phyloP scores from a whole-genome alignment of 2,113 vertebrate genomes.

The Leptocoma aspasia region DNA sequence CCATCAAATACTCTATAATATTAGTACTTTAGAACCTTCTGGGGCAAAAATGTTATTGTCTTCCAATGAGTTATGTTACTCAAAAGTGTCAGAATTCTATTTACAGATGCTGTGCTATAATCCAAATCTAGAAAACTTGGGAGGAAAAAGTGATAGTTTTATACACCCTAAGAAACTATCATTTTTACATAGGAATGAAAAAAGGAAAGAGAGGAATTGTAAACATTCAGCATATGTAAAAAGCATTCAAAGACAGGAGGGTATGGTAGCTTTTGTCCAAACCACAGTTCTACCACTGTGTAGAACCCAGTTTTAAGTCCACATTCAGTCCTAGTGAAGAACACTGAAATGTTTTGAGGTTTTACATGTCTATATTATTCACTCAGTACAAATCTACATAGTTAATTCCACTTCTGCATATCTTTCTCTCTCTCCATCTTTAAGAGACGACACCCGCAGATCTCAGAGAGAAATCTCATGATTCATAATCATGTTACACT shows the following conservation, averaged over 20 bases:
- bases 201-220: background rate
- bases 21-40: background rate
- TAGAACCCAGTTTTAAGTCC: background rate
- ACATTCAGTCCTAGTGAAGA: background rate
- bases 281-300: background rate
- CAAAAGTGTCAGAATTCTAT: background rate
- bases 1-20: background rate
- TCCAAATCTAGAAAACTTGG: background rate
- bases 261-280: background rate
- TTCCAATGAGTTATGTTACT: background rate
- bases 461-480: background rate
- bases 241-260: background rate
- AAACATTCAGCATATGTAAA: background rate
- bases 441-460: background rate
- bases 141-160: background rate
- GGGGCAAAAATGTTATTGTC: background rate
- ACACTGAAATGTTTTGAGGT: background rate
- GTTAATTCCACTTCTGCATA: background rate
- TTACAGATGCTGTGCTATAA: background rate
- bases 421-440: background rate
- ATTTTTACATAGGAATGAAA: background rate
- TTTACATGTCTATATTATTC: background rate
- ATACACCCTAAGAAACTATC: background rate
- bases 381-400: background rate
- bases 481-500: background rate